Percentiles rank a stretch among this genome's conserved stretches.
Conservation (phyloP, 2,113 vertebrate genomes). For the Cheilinus undulatus region DNA sequence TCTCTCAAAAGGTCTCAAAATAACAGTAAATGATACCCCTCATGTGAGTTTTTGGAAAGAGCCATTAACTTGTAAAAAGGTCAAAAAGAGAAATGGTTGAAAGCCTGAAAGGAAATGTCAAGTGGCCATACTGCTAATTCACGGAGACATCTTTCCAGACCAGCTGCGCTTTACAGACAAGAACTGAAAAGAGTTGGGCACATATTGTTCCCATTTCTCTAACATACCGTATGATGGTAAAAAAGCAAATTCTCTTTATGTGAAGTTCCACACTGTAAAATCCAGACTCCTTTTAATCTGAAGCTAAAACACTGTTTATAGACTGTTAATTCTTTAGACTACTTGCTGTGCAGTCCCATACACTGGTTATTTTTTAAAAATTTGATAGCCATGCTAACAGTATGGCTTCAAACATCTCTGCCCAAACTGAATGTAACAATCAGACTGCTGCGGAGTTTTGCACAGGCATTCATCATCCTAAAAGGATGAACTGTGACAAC, state of each 20-base stretch:
- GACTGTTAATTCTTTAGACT: too few species aligned
- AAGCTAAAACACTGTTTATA: too few species aligned
- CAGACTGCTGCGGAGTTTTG: too few species aligned
- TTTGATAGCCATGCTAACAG: too few species aligned
- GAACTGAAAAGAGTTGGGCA: neutral
- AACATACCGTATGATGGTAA: constrained; percentile 2
- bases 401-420: too few species aligned
- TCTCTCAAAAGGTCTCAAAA: neutral
- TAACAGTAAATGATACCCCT: neutral
- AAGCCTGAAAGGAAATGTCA: constrained; percentile 21
- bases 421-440: too few species aligned
- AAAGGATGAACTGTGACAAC: too few species aligned
- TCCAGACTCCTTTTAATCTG: neutral
- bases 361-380: too few species aligned
- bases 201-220: constrained; percentile 36
- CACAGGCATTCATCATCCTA: too few species aligned
- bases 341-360: too few species aligned
- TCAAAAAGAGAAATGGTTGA: neutral
- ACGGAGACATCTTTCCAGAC: constrained; percentile 25
- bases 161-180: constrained; percentile 3
- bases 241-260: neutral
- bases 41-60: neutral
- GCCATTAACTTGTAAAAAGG: constrained; percentile 1
- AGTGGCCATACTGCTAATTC: constrained; percentile 16
- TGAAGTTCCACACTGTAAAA: neutral